Percentiles rank a stretch among this genome's conserved stretches.
Conservation (phyloP, 2,888 invertebrate genomes). For the Ectemnius lituratus region DNA sequence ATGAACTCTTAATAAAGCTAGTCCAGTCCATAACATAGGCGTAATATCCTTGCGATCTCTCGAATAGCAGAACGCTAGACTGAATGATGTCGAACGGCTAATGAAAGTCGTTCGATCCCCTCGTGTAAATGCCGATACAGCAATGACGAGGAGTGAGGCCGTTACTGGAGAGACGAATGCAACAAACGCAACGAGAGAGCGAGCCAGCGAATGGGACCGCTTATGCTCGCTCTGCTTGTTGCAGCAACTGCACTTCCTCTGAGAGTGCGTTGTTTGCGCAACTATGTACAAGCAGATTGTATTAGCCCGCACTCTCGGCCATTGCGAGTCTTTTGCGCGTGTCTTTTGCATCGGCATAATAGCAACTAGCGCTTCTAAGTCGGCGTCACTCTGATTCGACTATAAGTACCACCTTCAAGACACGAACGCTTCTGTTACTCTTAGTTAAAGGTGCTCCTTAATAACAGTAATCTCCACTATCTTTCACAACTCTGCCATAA, state of each 20-base stretch:
- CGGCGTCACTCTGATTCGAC: conserved; percentile 8
- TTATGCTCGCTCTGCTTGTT: conserved; percentile 23
- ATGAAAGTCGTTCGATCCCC: no score
- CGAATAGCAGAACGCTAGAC: no score
- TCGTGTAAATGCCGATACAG: not conserved
- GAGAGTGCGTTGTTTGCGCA: conserved; percentile 56
- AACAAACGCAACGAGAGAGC: conserved; percentile 32
- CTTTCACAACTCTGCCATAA: conserved; percentile 20
- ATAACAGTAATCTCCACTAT: conserved; percentile 30
- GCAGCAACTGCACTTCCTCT: conserved; percentile 58
- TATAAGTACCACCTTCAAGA: not conserved
- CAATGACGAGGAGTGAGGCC: not conserved
- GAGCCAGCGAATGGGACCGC: conserved; percentile 10
- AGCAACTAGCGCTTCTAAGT: conserved; percentile 47
- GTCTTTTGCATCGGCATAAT: conserved; percentile 51
- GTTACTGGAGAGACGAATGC: conserved; percentile 12
- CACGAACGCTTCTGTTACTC: conserved; percentile 13
- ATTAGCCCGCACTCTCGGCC: conserved; percentile 42
- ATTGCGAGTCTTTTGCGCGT: conserved; percentile 37
- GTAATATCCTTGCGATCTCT: no score
- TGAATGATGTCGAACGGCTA: no score
- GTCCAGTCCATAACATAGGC: no score
- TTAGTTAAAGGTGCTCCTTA: conserved; percentile 38
- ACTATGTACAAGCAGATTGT: conserved; percentile 35
- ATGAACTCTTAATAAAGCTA: no score